phyloP scores from a whole-genome alignment of 2,113 vertebrate species.

The Rhynchopsitta pachyrhyncha region DNA sequence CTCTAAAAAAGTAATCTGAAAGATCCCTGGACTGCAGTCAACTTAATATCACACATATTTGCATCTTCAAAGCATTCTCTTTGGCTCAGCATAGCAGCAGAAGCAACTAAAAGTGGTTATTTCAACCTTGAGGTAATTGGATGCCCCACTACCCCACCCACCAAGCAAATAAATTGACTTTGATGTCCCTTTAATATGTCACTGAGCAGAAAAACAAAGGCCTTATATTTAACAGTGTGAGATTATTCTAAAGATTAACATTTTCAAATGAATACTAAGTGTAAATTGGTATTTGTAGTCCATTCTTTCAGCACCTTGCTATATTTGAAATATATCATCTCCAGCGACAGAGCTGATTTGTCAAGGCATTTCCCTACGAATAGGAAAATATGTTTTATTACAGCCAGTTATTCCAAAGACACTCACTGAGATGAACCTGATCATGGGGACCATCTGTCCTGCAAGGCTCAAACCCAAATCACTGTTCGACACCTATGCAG shows the following conservation, averaged over 20 bases:
- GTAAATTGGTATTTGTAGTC: neutral
- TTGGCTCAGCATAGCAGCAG: conserved; percentile 24
- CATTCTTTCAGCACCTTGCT: neutral
- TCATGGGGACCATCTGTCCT: neutral
- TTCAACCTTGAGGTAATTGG: conserved; percentile 36
- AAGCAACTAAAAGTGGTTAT: conserved; percentile 36
- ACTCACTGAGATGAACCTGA: neutral
- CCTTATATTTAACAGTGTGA: neutral
- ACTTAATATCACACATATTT: conserved; percentile 54
- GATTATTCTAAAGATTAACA: neutral
- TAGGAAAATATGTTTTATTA: neutral
- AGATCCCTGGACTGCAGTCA: conserved; percentile 54
- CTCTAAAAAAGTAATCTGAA: conserved; percentile 38
- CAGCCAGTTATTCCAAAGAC: neutral
- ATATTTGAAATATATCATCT: neutral
- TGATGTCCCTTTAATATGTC: conserved; percentile 31
- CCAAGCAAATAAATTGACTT: conserved; percentile 36
- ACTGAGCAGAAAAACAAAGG: neutral
- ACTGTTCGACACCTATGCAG: neutral
- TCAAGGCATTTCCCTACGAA: neutral
- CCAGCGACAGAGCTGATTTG: neutral
- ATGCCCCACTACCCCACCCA: neutral
- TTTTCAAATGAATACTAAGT: neutral
- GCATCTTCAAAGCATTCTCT: conserved; percentile 55
- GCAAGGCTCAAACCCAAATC: neutral